These are phyloP conservation scores for Microdon myrmicae DNA, from an alignment of 2,888 invertebrate species.

Conservation along the genomic window DNA sequence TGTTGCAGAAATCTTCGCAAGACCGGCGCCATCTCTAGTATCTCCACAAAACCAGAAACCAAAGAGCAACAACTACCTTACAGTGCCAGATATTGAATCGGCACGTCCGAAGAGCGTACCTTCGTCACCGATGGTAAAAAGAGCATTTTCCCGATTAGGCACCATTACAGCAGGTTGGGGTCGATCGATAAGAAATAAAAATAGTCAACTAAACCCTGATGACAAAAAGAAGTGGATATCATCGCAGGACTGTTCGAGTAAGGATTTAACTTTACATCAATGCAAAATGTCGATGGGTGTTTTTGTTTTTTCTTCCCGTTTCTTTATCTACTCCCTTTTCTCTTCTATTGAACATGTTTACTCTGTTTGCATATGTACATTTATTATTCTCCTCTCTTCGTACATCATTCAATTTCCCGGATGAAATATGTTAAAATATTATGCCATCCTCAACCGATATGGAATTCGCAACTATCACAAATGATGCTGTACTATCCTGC, in stretches of 20 bases:
- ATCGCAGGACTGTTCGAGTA: conserved; percentile 92
- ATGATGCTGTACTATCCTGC: no score
- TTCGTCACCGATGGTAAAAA: conserved; percentile 92
- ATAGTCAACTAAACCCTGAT: conserved; percentile 82
- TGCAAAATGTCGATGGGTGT: conserved; percentile 65
- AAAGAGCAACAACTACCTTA: conserved; percentile 92
- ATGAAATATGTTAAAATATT: no score
- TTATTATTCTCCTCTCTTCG: no score
- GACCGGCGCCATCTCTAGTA: conserved; percentile 86
- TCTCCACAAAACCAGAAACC: conserved; percentile 87
- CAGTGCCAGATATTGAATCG: conserved; percentile 89
- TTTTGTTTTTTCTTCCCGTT: conserved; percentile 50
- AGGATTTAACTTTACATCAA: conserved; percentile 65
- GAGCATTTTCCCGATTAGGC: conserved; percentile 89
- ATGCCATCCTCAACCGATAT: no score
- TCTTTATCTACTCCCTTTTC: conserved; percentile 48
- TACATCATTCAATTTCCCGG: no score
- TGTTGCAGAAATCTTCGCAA: conserved; percentile 85
- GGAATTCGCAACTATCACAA: no score
- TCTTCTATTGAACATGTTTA: conserved; percentile 12
- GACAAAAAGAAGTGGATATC: conserved; percentile 94
- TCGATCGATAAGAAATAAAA: conserved; percentile 85
- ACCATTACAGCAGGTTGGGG: conserved; percentile 93
- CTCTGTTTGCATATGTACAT: conserved; percentile 23
- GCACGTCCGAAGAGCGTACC: conserved; percentile 90